A percentile compares a stretch with the other conserved stretches of the same genome.
These are phyloP conservation scores for Clytia hemisphaerica DNA, from an alignment of 30 jellyfish, hydroid and myxozoan genomes.

Conservation along the genomic window DNA sequence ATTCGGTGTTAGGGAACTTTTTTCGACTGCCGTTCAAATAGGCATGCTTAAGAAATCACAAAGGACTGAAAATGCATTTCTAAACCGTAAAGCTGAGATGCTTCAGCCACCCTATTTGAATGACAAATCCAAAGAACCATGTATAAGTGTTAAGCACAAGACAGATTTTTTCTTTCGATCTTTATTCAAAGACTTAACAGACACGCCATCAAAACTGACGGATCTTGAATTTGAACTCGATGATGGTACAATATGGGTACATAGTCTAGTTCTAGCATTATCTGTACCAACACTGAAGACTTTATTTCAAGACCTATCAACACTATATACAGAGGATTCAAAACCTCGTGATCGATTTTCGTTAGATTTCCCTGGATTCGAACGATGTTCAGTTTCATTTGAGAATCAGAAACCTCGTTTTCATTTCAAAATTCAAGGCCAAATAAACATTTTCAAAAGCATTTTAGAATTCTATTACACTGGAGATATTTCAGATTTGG, in stretches of 20 bases:
- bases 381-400: conserved; percentile 45
- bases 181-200: conserved; percentile 31
- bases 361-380: too few species aligned
- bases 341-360: too few species aligned
- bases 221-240: conserved; percentile 50
- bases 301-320: too few species aligned
- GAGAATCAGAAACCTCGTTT: conserved; percentile 14
- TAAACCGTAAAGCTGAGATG: conserved; percentile 40
- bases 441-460: conserved; percentile 9
- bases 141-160: conserved; percentile 34
- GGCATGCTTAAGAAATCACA: conserved; percentile 50
- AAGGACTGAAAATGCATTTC: conserved; percentile 39
- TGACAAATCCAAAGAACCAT: conserved; percentile 45
- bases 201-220: too few species aligned
- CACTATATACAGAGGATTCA: too few species aligned
- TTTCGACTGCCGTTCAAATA: conserved; percentile 63
- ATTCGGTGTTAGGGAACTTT: conserved; percentile 62
- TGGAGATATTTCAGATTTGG: conserved; percentile 43
- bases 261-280: conserved; percentile 29
- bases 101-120: conserved; percentile 68
- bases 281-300: too few species aligned
- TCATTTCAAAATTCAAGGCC: conserved; percentile 32
- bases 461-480: conserved; percentile 62
- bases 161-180: conserved; percentile 21
- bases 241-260: conserved; percentile 44